Evolutionary conservation across 1,140 invertebrate species (phyloP).

Genomic region (Orchestia grillus): DNA sequence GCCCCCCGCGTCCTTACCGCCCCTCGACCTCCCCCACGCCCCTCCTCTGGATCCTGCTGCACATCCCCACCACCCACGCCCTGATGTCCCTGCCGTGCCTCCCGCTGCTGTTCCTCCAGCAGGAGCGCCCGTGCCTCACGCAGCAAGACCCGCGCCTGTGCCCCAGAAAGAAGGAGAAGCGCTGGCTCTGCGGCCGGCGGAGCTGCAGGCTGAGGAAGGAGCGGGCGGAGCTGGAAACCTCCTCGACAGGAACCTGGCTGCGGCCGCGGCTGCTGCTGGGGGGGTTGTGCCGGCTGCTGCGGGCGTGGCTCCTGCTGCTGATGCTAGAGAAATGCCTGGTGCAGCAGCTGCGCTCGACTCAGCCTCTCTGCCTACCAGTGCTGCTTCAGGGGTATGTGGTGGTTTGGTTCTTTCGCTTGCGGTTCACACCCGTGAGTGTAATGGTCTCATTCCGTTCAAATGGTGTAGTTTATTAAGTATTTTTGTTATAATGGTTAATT

Average conservation of each 20-base stretch:
- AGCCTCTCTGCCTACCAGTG: background rate
- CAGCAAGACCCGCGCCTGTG: background rate
- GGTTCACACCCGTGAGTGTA: background rate
- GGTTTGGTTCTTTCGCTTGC: background rate
- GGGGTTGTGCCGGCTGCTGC: background rate
- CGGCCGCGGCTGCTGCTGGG: slow-evolving; percentile 24
- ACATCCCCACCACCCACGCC: background rate
- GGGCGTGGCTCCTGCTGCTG: background rate
- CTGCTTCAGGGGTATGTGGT: background rate
- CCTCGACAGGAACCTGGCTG: slow-evolving; percentile 26
- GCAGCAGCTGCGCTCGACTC: background rate
- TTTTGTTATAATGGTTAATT: background rate
- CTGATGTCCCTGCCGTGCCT: background rate
- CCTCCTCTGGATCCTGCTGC: slow-evolving; percentile 13
- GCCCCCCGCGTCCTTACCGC: slow-evolving; percentile 59
- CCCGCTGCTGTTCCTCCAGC: background rate
- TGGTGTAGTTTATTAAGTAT: background rate
- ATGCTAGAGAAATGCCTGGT: background rate
- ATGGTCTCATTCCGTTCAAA: background rate
- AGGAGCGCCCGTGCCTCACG: background rate
- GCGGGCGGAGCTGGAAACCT: background rate
- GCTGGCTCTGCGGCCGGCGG: background rate
- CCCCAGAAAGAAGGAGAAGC: slow-evolving; percentile 33
- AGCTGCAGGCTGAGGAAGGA: slow-evolving; percentile 16
- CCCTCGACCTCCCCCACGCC: slow-evolving; percentile 58